Conservation (phyloP, 2,888 invertebrate genomes). For the Sminthurides aquaticus region DNA sequence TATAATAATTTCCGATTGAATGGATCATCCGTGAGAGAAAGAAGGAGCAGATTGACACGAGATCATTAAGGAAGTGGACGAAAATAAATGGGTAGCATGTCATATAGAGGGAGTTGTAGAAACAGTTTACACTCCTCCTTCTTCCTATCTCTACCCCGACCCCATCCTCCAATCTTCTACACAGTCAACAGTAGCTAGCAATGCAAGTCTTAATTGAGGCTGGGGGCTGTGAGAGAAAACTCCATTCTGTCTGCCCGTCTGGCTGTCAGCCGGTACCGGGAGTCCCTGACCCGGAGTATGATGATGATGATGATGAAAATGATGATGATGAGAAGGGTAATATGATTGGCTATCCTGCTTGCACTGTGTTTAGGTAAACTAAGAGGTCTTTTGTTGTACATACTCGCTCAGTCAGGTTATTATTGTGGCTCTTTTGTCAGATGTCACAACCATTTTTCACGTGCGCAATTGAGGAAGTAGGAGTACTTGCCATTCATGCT, state of each 20-base stretch:
- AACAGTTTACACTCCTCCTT: too few relatives aligned
- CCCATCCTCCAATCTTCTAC: too few relatives aligned
- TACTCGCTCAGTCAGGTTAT: background rate
- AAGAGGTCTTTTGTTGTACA: too few relatives aligned
- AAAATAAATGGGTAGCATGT: too few relatives aligned
- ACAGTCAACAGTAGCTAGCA: too few relatives aligned
- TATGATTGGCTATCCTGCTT: background rate
- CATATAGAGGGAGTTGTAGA: too few relatives aligned
- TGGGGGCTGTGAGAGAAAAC: too few relatives aligned
- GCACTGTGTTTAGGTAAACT: too few relatives aligned
- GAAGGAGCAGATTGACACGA: conserved; percentile 27
- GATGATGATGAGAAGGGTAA: background rate
- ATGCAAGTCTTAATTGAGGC: too few relatives aligned
- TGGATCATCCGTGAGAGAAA: background rate
- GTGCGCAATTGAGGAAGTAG: conserved; percentile 28
- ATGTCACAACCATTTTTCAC: conserved; percentile 31
- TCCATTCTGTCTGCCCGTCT: too few relatives aligned
- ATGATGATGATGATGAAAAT: background rate
- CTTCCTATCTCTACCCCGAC: too few relatives aligned
- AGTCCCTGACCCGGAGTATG: background rate
- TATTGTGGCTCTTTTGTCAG: conserved; percentile 7
- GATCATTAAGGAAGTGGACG: conserved; percentile 27
- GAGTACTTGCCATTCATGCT: conserved; percentile 2
- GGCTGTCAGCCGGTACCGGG: background rate
- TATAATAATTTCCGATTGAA: background rate